phyloP scores from a whole-genome alignment of 2,113 vertebrate species.

The Corvus cornix region DNA sequence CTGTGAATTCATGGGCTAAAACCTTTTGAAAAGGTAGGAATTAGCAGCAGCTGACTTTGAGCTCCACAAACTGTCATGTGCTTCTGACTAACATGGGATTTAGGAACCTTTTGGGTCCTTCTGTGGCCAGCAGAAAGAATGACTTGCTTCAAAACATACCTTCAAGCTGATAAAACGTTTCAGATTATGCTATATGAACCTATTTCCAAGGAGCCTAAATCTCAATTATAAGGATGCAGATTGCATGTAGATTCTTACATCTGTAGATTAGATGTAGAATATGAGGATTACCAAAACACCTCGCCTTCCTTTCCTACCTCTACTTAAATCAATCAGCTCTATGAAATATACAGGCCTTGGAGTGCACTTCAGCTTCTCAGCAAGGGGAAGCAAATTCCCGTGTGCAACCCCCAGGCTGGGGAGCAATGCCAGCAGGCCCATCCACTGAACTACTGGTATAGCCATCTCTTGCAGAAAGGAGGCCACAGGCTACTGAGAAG shows the following conservation, averaged over 20 bases:
- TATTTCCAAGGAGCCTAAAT: background rate
- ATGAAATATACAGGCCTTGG: background rate
- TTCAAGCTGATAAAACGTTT: background rate
- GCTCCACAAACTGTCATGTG: background rate
- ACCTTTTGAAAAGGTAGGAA: background rate
- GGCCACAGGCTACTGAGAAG: rapidly evolving
- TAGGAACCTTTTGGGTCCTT: background rate
- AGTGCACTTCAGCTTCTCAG: background rate
- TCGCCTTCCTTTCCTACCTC: background rate
- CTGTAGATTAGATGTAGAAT: background rate
- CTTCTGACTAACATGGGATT: background rate
- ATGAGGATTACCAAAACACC: background rate
- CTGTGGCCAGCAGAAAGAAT: background rate
- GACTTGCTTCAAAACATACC: background rate
- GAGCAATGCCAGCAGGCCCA: background rate
- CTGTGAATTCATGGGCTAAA: background rate
- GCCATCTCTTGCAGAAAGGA: background rate
- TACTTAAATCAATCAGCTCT: background rate
- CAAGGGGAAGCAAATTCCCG: background rate
- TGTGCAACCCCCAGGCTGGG: rapidly evolving
- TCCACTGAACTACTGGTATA: background rate
- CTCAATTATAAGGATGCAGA: background rate
- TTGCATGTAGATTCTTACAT: background rate
- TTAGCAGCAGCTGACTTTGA: background rate
- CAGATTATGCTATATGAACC: background rate